Conservation (phyloP, 2,888 invertebrate genomes). For the Nemotelus pantherinus region DNA sequence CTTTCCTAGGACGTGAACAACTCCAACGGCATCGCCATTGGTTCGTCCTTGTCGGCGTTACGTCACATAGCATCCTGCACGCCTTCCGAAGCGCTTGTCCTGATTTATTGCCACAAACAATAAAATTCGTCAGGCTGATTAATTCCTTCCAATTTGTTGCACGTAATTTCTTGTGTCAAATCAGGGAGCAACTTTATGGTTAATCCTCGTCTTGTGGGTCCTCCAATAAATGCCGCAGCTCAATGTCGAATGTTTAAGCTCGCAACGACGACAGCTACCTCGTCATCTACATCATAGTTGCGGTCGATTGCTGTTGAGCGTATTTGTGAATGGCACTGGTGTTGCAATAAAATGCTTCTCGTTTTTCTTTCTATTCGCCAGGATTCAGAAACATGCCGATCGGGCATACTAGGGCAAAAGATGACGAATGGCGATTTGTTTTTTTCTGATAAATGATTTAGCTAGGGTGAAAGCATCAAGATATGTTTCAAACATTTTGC, state of each 20-base stretch:
- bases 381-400: background rate
- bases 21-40: no score
- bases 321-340: background rate
- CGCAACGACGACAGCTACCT: background rate
- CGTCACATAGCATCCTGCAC: conserved; percentile 20
- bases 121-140: conserved; percentile 48
- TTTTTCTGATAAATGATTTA: no score
- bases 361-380: background rate
- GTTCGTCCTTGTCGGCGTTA: conserved; percentile 1
- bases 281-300: background rate
- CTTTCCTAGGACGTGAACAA: no score
- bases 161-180: conserved; percentile 49
- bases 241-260: background rate
- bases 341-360: conserved; percentile 26
- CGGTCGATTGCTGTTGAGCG: background rate
- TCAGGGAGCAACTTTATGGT: conserved; percentile 48
- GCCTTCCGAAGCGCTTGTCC: conserved; percentile 31
- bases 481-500: no score
- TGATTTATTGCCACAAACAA: conserved; percentile 48
- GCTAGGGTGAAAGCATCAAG: no score
- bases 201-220: conserved; percentile 46
- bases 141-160: conserved; percentile 49
- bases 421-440: no score
- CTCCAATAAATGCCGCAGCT: conserved; percentile 33
- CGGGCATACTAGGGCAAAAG: no score